Conservation (phyloP, 2,797 vertebrate genomes). For the Hydrophis major region DNA sequence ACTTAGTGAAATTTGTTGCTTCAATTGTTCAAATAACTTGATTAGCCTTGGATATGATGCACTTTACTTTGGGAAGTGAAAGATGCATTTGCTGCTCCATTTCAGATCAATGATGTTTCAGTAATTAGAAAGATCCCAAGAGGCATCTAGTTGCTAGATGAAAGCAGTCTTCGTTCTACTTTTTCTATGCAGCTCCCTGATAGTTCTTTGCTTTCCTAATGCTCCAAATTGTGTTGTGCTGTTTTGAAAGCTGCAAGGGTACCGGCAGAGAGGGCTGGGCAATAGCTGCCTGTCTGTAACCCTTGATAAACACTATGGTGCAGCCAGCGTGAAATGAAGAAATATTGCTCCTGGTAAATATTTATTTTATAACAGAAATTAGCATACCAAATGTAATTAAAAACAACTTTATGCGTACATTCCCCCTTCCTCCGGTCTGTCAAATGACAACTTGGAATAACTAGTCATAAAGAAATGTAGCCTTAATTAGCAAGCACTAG, state of each 20-base stretch:
- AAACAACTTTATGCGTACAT: constrained; percentile 74
- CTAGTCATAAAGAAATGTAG: constrained; percentile 68
- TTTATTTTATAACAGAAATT: constrained; percentile 93
- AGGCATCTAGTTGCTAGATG: not conserved
- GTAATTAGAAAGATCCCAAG: not conserved
- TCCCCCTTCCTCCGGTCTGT: constrained; percentile 57
- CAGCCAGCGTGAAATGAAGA: constrained; percentile 91
- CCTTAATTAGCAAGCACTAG: constrained; percentile 72
- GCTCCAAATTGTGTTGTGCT: not conserved
- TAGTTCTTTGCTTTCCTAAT: not conserved
- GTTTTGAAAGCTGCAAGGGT: not conserved
- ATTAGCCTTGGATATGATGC: not conserved
- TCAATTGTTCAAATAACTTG: constrained; percentile 1
- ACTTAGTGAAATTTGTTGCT: not conserved
- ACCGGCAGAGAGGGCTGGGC: not conserved
- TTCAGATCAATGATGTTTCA: not conserved
- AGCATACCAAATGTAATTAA: constrained; percentile 96
- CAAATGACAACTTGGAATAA: constrained; percentile 70
- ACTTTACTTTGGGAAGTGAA: not conserved
- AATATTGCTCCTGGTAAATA: constrained; percentile 86
- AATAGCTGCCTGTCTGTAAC: constrained; percentile 66
- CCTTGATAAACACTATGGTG: constrained; percentile 78
- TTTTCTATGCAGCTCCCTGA: not conserved
- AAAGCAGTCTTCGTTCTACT: not conserved
- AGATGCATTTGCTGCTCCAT: not conserved